Base-by-base conservation (phyloP, 2,888 invertebrate genomes). In the Ischnura elegans region DNA sequence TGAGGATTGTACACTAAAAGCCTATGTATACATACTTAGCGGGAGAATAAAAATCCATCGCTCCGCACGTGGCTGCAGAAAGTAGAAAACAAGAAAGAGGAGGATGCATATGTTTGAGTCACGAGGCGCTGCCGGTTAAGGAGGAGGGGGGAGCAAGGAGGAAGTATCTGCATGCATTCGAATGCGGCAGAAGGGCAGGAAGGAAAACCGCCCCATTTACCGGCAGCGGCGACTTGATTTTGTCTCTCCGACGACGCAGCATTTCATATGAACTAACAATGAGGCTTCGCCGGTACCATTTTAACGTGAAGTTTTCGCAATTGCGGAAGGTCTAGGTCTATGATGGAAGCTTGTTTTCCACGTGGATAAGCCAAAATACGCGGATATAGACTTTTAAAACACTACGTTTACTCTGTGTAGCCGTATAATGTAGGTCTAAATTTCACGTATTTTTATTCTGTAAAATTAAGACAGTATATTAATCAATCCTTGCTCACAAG, bases 181-280 rank as follows among this genome's bases (percentile, higher is more conserved):
- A 76, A 76, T n/a, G 61, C 13, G 55, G 25, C 51, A n/a, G n/a
- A 47, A 43, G 43, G 61, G n/a, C 43, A 45, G 51, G 87, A 19
- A 87, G 42, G 87, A 87, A 42, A 55, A 61, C 90, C 61, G 43
- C 43, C 43, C 61, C 90, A 51, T 61, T 90, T 66, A 90, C 61
- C 43, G 90, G 76, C 42, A 90, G 61, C 36, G 90, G 61, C 36
- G 90, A 90, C 90, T 61, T 61, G 90, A 90, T 90, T 90, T 55
- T 90, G 61, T 90, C 76, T 90, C 76, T 36, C 76, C 76, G 76
- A 76, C 90, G 90, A 76, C 90, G 90, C 43, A 61, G 25, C 36
- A 43, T 87, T 45, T 66, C n/a, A 61, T 61, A 76, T 76, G 36
- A 76, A 36, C 61, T 42, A 61, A 90, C 90, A 90, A 90, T 90